phyloP scores from a whole-genome alignment of 1,140 invertebrate species.

The Venustaconcha ellipsiformis region DNA sequence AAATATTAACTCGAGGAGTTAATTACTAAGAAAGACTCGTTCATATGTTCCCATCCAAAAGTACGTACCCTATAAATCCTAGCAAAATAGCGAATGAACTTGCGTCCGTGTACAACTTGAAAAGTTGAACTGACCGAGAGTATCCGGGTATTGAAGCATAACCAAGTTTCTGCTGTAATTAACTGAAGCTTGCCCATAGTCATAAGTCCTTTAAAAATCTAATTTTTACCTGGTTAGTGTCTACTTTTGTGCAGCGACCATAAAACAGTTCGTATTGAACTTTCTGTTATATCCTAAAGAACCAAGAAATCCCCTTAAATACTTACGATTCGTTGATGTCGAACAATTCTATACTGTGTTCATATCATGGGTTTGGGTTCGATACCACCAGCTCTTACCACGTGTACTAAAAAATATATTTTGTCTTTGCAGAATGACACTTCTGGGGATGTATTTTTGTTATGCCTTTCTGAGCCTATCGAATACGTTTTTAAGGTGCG shows the following conservation, averaged over 20 bases:
- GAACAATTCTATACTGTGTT: constrained; percentile 37
- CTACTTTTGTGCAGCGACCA: constrained; percentile 26
- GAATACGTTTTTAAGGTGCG: constrained; percentile 14
- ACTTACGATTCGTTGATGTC: constrained; percentile 34
- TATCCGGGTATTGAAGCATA: constrained; percentile 17
- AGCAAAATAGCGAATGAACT: constrained; percentile 8
- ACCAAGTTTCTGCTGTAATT: constrained; percentile 12
- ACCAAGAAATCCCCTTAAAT: constrained; percentile 45
- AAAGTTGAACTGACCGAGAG: constrained; percentile 9
- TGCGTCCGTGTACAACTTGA: constrained; percentile 11
- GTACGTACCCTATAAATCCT: background rate
- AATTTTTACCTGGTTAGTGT: constrained; percentile 59
- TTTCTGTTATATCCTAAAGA: background rate
- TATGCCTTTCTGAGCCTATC: background rate
- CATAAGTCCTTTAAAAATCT: constrained; percentile 15
- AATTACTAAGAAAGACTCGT: too few relatives aligned
- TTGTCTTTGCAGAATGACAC: background rate
- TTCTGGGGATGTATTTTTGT: constrained; percentile 1
- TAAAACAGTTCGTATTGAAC: constrained; percentile 34
- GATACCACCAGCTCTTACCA: constrained; percentile 21
- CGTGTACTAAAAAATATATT: constrained; percentile 1
- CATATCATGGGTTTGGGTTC: constrained; percentile 36
- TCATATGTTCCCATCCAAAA: too few relatives aligned
- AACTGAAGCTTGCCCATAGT: constrained; percentile 27
- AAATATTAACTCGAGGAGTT: too few relatives aligned